phyloP scores from a whole-genome alignment of 2,888 invertebrate genomes.

The Leptura quadrifasciata region DNA sequence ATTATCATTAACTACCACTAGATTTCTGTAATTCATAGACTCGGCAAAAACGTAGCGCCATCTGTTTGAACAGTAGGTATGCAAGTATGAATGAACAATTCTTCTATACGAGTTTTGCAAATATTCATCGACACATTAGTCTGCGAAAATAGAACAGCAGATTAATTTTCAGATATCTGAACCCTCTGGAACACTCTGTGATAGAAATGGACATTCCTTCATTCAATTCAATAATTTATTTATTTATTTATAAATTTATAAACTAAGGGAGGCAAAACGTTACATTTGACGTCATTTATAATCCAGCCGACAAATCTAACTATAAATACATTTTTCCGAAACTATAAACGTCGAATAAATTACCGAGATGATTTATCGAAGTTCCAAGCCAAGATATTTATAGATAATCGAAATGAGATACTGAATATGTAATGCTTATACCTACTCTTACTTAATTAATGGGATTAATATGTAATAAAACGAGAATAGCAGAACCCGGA shows the following conservation, averaged over 20 bases:
- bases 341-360: slow-evolving; percentile 24
- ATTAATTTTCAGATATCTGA: too few species aligned
- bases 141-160: too few species aligned
- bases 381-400: slow-evolving; percentile 19
- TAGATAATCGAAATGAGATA: slow-evolving; percentile 27
- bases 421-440: slow-evolving; percentile 34
- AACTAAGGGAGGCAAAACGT: neutral
- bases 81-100: too few species aligned
- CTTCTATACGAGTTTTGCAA: too few species aligned
- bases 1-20: too few species aligned
- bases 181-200: too few species aligned
- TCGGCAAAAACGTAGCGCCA: too few species aligned
- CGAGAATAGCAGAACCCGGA: neutral
- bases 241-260: neutral
- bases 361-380: slow-evolving; percentile 27
- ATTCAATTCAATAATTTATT: too few species aligned
- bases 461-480: slow-evolving; percentile 30
- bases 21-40: too few species aligned
- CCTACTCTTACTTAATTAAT: slow-evolving; percentile 32
- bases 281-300: neutral
- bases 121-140: too few species aligned
- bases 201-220: too few species aligned
- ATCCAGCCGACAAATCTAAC: slow-evolving; percentile 16
- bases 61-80: too few species aligned
- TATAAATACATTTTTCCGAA: slow-evolving; percentile 27